These are phyloP conservation scores for Calosoma granatense DNA, from an alignment of 1,140 invertebrate species.

Conservation along the genomic window DNA sequence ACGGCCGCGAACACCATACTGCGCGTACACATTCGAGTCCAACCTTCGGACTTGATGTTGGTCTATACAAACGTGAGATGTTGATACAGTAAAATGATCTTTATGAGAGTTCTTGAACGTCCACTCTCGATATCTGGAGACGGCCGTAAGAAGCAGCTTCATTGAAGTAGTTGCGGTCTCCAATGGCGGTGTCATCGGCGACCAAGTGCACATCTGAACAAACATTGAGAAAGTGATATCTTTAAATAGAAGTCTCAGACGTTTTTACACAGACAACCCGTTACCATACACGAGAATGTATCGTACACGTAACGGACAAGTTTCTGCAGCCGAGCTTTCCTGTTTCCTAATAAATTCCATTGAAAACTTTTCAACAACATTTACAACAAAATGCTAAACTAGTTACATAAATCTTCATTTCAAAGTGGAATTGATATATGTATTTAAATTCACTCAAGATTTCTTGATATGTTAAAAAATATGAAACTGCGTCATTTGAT, in stretches of 20 bases:
- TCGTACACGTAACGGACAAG: background rate
- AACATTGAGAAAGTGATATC: background rate
- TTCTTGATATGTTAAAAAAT: no score
- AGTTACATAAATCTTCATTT: no score
- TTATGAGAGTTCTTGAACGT: conserved; percentile 1
- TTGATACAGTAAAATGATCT: conserved; percentile 8
- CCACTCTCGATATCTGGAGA: background rate
- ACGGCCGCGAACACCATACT: background rate
- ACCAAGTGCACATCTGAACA: background rate
- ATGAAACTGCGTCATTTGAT: no score
- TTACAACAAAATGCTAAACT: no score
- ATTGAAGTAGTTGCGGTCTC: background rate
- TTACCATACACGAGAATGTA: background rate
- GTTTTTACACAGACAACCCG: background rate
- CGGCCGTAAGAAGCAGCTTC: background rate
- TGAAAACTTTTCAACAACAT: no score
- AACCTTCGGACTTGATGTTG: background rate
- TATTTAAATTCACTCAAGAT: no score
- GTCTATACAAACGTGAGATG: background rate
- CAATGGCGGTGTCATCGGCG: background rate
- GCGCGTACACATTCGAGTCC: background rate
- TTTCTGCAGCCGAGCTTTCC: no score
- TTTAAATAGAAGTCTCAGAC: background rate
- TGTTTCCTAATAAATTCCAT: no score
- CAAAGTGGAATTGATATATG: no score